These are phyloP conservation scores for Drosophila longiperda DNA, from an alignment of 2,888 invertebrate genomes.

Conservation along the genomic window DNA sequence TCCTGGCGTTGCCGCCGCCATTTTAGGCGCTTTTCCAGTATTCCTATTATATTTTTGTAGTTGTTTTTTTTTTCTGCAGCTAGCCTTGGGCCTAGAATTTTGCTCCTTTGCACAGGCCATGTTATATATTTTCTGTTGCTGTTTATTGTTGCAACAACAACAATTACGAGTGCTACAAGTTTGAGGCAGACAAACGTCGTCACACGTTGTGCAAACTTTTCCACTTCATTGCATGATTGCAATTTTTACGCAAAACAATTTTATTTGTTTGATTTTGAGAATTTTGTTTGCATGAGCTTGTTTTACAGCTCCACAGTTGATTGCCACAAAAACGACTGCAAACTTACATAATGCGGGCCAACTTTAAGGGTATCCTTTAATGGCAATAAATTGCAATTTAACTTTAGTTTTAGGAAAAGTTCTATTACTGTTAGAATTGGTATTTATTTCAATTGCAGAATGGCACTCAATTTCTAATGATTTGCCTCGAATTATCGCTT, in stretches of 20 bases:
- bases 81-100: conserved; percentile 66
- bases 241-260: conserved; percentile 78
- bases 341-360: conserved; percentile 8
- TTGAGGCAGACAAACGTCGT: conserved; percentile 64
- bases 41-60: conserved; percentile 19
- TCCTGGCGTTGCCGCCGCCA: conserved; percentile 51
- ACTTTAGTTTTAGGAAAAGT: not conserved
- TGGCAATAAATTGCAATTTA: not conserved
- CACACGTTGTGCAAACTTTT: conserved; percentile 77
- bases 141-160: conserved; percentile 53
- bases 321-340: conserved; percentile 32
- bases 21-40: conserved; percentile 60
- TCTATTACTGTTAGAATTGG: not conserved
- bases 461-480: not conserved
- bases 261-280: conserved; percentile 70
- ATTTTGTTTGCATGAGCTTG: conserved; percentile 36
- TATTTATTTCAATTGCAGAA: not conserved
- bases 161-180: conserved; percentile 48
- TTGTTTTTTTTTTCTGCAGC: conserved; percentile 39
- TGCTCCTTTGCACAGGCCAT: conserved; percentile 41
- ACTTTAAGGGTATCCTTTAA: conserved; percentile 21
- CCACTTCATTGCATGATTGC: conserved; percentile 78
- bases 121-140: conserved; percentile 52
- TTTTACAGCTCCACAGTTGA: conserved; percentile 36
- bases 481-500: not conserved